Conservation (phyloP, 2,888 invertebrate genomes). For the Tetragonula carbonaria region DNA sequence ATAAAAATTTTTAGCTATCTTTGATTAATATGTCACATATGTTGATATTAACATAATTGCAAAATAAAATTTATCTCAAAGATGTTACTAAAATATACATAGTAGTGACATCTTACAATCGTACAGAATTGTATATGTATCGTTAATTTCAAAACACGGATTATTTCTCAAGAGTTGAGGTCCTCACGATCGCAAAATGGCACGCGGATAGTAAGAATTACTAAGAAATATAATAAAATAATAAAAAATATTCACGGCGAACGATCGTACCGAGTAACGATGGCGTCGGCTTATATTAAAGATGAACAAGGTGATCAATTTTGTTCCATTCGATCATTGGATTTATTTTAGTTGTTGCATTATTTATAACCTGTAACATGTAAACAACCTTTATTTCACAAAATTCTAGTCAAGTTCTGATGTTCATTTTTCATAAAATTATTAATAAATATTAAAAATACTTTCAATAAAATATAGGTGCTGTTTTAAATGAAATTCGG, state of each 20-base stretch:
- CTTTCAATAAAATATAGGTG: neutral
- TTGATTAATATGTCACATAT: neutral
- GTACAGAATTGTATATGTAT: neutral
- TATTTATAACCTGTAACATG: slow-evolving; percentile 80
- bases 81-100: neutral
- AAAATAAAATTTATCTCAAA: too few species aligned
- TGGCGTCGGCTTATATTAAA: slow-evolving; percentile 82
- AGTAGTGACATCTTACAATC: slow-evolving; percentile 42
- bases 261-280: slow-evolving; percentile 62
- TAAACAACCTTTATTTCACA: slow-evolving; percentile 71
- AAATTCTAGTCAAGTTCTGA: slow-evolving; percentile 20
- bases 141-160: slow-evolving; percentile 17
- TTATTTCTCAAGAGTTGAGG: slow-evolving; percentile 36
- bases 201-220: slow-evolving; percentile 68
- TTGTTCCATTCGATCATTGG: slow-evolving; percentile 22
- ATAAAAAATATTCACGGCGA: slow-evolving; percentile 67
- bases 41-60: neutral
- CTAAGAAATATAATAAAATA: slow-evolving; percentile 71
- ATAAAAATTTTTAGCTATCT: too few species aligned
- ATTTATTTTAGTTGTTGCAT: slow-evolving; percentile 23
- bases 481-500: slow-evolving; percentile 1
- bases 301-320: slow-evolving; percentile 79
- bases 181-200: slow-evolving; percentile 66
- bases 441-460: slow-evolving; percentile 11
- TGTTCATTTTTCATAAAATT: slow-evolving; percentile 1